Conservation (phyloP, 1,140 invertebrate genomes). For the Leptopilina clavipes region DNA sequence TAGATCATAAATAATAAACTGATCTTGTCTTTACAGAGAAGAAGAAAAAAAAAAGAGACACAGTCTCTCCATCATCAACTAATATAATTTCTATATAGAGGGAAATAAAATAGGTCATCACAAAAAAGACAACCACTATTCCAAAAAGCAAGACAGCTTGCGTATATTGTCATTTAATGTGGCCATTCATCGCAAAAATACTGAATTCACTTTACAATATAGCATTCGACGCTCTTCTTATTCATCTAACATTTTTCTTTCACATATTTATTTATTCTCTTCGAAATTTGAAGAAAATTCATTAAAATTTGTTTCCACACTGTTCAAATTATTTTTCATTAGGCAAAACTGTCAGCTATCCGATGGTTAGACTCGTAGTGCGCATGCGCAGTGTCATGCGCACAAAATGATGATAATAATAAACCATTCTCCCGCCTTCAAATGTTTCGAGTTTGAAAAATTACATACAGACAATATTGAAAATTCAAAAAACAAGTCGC, state of each 20-base stretch:
- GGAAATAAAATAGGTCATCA: not conserved
- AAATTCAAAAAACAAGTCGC: slow-evolving; percentile 41
- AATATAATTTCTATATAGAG: no score
- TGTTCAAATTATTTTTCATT: no score
- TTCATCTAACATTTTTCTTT: not conserved
- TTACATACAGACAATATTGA: no score
- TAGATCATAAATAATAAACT: slow-evolving; percentile 63
- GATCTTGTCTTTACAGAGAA: slow-evolving; percentile 51
- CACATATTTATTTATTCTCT: not conserved
- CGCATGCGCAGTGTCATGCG: no score
- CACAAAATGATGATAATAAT: no score
- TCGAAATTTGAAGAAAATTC: no score
- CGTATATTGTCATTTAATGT: slow-evolving; percentile 53
- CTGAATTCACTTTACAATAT: slow-evolving; percentile 17
- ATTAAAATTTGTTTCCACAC: no score
- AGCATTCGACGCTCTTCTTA: not conserved
- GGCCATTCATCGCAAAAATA: slow-evolving; percentile 45
- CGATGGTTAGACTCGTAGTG: no score
- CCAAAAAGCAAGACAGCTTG: slow-evolving; percentile 19
- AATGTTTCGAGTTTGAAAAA: no score
- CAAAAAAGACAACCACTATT: slow-evolving; percentile 10
- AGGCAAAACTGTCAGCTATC: no score
- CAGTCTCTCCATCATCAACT: not conserved
- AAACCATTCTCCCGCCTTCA: no score
- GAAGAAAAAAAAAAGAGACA: not conserved